phyloP scores from a whole-genome alignment of 2,888 invertebrate genomes.

The Troides helena region DNA sequence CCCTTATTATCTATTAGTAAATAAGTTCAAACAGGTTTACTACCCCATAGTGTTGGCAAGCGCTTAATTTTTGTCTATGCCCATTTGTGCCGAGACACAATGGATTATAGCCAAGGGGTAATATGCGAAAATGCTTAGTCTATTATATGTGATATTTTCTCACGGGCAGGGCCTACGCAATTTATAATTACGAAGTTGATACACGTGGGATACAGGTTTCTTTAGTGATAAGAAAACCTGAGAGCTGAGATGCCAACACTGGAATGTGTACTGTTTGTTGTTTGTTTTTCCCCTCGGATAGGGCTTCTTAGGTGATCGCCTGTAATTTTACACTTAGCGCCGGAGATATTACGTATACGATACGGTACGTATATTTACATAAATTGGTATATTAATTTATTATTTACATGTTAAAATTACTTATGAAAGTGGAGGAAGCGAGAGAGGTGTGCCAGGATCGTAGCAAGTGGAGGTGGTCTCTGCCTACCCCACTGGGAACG shows the following conservation, averaged over 20 bases:
- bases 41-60: slow-evolving; percentile 60
- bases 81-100: slow-evolving; percentile 47
- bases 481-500: no score
- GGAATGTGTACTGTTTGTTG: slow-evolving; percentile 21
- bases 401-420: background rate
- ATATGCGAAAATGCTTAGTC: slow-evolving; percentile 42
- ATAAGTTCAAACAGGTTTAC: slow-evolving; percentile 65
- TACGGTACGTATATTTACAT: background rate
- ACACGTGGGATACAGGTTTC: slow-evolving; percentile 28
- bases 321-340: slow-evolving; percentile 4
- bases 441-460: no score
- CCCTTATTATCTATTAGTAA: slow-evolving; percentile 37
- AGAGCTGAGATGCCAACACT: slow-evolving; percentile 11
- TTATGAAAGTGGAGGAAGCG: no score
- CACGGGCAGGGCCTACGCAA: slow-evolving; percentile 33
- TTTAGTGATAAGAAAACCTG: slow-evolving; percentile 27
- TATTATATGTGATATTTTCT: slow-evolving; percentile 32
- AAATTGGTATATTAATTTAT: background rate
- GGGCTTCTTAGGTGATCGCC: slow-evolving; percentile 2
- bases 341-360: background rate
- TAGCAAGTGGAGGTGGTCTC: no score
- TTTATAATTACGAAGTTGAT: slow-evolving; percentile 27
- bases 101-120: slow-evolving; percentile 46
- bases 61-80: slow-evolving; percentile 52
- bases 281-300: slow-evolving; percentile 9